A percentile compares a stretch with the other conserved stretches of the same genome.
phyloP scores from a whole-genome alignment of 1,140 invertebrate species.

The Heliconius congener region DNA sequence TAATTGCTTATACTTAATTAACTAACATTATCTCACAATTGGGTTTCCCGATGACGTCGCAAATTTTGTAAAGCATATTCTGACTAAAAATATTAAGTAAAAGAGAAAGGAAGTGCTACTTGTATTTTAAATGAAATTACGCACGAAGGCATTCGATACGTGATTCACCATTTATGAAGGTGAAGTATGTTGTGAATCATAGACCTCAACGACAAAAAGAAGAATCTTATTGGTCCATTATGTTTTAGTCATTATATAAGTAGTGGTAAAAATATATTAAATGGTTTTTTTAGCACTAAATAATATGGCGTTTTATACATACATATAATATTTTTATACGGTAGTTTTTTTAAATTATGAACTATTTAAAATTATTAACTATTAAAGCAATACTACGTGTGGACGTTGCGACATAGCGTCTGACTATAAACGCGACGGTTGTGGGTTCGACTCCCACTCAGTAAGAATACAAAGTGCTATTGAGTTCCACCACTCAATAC shows the following conservation, averaged over 20 bases:
- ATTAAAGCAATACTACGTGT: no score
- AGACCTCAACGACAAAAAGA: not conserved
- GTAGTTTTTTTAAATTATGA: no score
- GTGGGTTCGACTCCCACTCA: no score
- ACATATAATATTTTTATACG: no score
- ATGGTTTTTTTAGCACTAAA: no score
- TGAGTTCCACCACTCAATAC: no score
- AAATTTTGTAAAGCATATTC: not conserved
- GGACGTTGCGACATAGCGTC: no score
- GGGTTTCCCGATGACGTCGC: not conserved
- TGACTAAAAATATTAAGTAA: not conserved
- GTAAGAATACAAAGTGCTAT: no score
- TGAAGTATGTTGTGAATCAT: not conserved
- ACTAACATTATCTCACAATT: not conserved
- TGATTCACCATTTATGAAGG: slow-evolving; percentile 8
- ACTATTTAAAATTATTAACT: no score
- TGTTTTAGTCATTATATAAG: not conserved
- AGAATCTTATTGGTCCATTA: not conserved
- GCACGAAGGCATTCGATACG: not conserved
- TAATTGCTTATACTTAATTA: not conserved
- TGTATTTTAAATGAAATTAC: slow-evolving; percentile 7
- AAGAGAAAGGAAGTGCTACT: slow-evolving; percentile 1
- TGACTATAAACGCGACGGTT: no score
- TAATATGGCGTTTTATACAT: no score
- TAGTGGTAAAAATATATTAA: no score